A percentile compares a stretch with the other conserved stretches of the same genome.
phyloP scores from a whole-genome alignment of 2,797 vertebrate species.

The Discoglossus pictus region DNA sequence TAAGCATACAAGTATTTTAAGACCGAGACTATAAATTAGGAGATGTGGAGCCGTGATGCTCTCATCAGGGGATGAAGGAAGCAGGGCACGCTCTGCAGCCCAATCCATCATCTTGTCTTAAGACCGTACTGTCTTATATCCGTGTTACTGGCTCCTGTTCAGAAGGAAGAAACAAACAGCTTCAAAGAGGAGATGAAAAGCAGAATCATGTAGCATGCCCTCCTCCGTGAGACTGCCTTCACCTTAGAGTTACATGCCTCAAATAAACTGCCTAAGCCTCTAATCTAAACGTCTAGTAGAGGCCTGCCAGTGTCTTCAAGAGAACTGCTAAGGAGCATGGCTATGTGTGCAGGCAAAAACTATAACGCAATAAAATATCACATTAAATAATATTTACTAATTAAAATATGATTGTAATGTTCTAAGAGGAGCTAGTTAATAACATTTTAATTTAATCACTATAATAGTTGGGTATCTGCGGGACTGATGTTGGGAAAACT shows the following conservation, averaged over 20 bases:
- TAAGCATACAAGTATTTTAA: slow-evolving; percentile 3
- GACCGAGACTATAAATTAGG: slow-evolving; percentile 36
- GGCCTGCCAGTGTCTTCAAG: slow-evolving; percentile 30
- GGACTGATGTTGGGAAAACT: too few species aligned
- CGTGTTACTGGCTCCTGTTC: slow-evolving; percentile 59
- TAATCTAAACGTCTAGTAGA: slow-evolving; percentile 26
- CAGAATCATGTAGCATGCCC: slow-evolving; percentile 43
- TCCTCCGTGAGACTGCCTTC: slow-evolving; percentile 50
- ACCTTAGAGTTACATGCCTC: slow-evolving; percentile 31
- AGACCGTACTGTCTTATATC: slow-evolving; percentile 52
- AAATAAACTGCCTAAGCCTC: slow-evolving; percentile 30
- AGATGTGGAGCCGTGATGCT: slow-evolving; percentile 48
- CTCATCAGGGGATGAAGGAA: slow-evolving; percentile 57
- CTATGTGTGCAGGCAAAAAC: too few species aligned
- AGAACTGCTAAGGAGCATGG: slow-evolving; percentile 35
- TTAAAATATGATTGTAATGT: too few species aligned
- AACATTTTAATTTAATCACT: too few species aligned
- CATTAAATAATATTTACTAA: too few species aligned
- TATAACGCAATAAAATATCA: too few species aligned
- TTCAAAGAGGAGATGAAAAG: slow-evolving; percentile 59
- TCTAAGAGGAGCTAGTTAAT: too few species aligned
- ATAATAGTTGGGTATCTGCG: too few species aligned
- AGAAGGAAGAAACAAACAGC: slow-evolving; percentile 57
- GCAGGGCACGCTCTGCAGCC: slow-evolving; percentile 53
- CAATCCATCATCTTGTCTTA: slow-evolving; percentile 62